Evolutionary conservation across 2,888 invertebrate genomes (phyloP), one percentile per base, ranked within the genome.

Genomic region (Mantis religiosa): DNA sequence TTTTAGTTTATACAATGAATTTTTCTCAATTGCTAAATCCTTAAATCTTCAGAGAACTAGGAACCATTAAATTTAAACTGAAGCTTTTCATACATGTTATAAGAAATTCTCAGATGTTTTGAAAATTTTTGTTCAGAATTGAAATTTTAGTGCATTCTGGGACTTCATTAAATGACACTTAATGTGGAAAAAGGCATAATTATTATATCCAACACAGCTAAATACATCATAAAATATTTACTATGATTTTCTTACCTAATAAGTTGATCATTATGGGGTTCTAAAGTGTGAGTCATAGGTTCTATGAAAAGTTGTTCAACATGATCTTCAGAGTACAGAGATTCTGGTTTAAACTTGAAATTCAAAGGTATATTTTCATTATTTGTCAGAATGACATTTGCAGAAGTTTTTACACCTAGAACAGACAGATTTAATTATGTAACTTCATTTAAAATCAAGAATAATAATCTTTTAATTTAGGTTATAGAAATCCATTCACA

Each of bases 311-410:
- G 92, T 41, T 93, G 93, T 84, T 95, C 94, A 90, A 93, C 93
- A 8, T 94, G 94, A 28, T 94, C 94, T 91, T 95, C 95, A 47
- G 95, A 94, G 90, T 93, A 94, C 85, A 95, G 91, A 1, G 95
- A 95, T 89, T 94, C 93, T 20, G 94, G 94, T 90, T 93, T 93
- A 89, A 96, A 94, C 90, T 94, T 93, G 91, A 95, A 96, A 27
- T 93, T 92, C 0, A 95, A 91, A 47, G 92, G 91, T 90, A 94
- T 93, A 25, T 92, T 92, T 92, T 96, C 96, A 71, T 94, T 94
- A 91, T 95, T 96, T 89, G 93, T 93, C 88, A 96, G 91, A 27
- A 92, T 91, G 1, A 95, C 92, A 0, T 92, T 90, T 86, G 94
- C 93, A 2, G 92, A 92, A 1, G 94, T 93, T 3, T 93, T 94